phyloP scores from a whole-genome alignment of 53 echinoderm and acorn worm species.

The Temnopleurus reevesii region DNA sequence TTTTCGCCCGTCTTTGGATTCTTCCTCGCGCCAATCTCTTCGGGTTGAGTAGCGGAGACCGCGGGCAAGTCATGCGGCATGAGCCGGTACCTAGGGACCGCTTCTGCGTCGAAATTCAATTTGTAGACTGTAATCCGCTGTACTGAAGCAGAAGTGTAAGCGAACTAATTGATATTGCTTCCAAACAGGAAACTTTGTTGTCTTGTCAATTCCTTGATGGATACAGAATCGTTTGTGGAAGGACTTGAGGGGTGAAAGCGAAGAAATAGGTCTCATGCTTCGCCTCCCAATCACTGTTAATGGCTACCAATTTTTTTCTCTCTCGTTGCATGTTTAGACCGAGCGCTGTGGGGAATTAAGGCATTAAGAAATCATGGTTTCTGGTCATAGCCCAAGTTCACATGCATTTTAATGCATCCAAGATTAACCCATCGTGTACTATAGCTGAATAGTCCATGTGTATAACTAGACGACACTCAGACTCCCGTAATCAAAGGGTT shows the following conservation, averaged over 20 bases:
- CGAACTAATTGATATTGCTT: conserved; percentile 61
- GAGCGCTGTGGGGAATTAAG: background rate
- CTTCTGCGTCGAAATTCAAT: conserved; percentile 58
- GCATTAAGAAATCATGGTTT: background rate
- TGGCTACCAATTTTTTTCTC: conserved; percentile 5
- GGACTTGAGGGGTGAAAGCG: background rate
- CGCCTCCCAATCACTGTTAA: conserved; percentile 34
- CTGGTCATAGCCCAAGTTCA: background rate
- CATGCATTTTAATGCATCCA: too few relatives aligned
- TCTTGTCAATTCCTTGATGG: conserved; percentile 24
- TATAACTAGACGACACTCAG: too few relatives aligned
- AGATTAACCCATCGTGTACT: too few relatives aligned
- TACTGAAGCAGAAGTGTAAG: conserved; percentile 58
- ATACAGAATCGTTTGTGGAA: conserved; percentile 19
- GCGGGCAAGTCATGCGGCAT: conserved; percentile 36
- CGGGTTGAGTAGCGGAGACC: conserved; percentile 24
- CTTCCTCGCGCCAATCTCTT: background rate
- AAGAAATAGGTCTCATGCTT: conserved; percentile 16
- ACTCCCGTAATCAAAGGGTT: too few relatives aligned
- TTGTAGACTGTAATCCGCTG: conserved; percentile 20
- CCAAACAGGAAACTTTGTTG: conserved; percentile 2
- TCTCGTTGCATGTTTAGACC: background rate
- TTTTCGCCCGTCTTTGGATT: background rate
- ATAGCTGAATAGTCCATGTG: too few relatives aligned
- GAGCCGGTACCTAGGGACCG: conserved; percentile 12